Conservation (phyloP, 2,797 vertebrate genomes). For the Malurus leucopterus region DNA sequence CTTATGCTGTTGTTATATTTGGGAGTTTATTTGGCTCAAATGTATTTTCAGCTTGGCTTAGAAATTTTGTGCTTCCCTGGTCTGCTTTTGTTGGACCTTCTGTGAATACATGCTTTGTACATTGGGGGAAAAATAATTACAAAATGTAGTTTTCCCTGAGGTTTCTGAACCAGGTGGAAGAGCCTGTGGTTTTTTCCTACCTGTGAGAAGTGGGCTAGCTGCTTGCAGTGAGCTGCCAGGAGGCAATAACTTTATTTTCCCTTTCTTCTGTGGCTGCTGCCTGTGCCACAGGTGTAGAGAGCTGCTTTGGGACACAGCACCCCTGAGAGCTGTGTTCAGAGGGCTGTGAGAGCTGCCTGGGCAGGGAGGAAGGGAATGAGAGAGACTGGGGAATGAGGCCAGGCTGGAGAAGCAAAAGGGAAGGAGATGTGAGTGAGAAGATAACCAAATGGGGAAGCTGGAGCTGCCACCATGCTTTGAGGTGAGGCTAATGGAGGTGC, state of each 20-base stretch:
- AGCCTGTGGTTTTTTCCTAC: not conserved
- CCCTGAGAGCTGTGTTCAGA: not conserved
- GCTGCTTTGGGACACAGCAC: not conserved
- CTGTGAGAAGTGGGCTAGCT: not conserved
- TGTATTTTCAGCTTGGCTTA: not conserved
- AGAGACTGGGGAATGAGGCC: not conserved
- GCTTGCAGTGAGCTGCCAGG: not conserved
- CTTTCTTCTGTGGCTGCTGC: not conserved
- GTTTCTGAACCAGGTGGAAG: not conserved
- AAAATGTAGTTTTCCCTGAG: not conserved
- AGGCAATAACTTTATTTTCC: not conserved
- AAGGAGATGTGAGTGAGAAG: not conserved
- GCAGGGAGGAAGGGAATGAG: not conserved
- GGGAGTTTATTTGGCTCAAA: not conserved
- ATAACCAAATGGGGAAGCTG: not conserved
- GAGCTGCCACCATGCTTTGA: not conserved
- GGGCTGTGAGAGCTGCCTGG: not conserved
- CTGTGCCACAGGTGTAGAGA: not conserved
- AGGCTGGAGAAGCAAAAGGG: not conserved
- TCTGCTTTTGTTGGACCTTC: not conserved
- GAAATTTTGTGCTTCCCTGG: not conserved
- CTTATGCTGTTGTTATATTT: not conserved
- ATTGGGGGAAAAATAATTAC: not conserved
- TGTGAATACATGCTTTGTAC: not conserved
- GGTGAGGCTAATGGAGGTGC: not conserved